Conservation (phyloP, 2,113 vertebrate genomes). For the Pseudopodoces humilis region DNA sequence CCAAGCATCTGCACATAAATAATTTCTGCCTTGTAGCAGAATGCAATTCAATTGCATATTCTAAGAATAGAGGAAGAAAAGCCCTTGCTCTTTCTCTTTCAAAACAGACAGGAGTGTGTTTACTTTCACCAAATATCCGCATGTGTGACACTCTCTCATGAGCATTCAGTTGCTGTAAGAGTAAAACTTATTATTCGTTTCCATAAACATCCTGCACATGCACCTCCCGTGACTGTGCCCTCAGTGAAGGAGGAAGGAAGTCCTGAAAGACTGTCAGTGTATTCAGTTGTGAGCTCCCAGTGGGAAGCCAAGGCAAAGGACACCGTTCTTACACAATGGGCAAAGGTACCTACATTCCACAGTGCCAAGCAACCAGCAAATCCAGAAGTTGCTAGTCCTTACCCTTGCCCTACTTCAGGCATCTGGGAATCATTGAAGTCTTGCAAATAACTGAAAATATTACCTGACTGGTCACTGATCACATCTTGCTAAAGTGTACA, state of each 20-base stretch:
- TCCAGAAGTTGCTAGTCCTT: slow-evolving; percentile 2
- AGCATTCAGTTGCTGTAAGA: background rate
- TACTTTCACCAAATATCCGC: background rate
- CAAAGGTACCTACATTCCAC: slow-evolving; percentile 56
- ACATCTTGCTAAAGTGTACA: background rate
- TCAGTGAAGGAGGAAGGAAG: background rate
- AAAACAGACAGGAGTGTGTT: background rate
- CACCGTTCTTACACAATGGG: background rate
- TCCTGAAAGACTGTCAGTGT: background rate
- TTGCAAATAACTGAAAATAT: slow-evolving; percentile 8
- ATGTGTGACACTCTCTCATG: background rate
- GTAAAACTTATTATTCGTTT: background rate
- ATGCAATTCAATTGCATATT: background rate
- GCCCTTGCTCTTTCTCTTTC: background rate
- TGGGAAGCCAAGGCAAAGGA: slow-evolving; percentile 23
- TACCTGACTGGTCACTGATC: background rate
- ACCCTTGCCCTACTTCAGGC: background rate
- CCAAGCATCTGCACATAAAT: background rate
- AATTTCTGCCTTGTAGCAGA: background rate
- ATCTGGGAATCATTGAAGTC: slow-evolving; percentile 23
- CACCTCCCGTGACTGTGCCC: background rate
- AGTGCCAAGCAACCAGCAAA: slow-evolving; percentile 42
- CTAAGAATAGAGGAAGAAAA: background rate
- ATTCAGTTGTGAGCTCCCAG: background rate
- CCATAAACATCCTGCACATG: background rate